phyloP scores from a whole-genome alignment of 2,888 invertebrate species.

The Apotomis betuletana region DNA sequence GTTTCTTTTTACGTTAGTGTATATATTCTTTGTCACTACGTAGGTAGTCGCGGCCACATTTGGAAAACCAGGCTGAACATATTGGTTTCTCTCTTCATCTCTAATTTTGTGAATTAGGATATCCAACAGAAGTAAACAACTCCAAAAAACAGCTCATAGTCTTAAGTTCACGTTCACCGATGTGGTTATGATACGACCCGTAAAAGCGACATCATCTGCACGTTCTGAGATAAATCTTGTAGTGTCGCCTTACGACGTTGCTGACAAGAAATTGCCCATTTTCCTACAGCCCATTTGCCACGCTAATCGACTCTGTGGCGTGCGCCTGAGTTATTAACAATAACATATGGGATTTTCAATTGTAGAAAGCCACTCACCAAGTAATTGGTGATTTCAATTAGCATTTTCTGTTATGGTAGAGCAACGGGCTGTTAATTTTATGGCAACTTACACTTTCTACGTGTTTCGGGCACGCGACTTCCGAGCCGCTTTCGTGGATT shows the following conservation, averaged over 20 bases:
- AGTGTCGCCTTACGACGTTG: background rate
- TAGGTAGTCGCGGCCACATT: too few relatives aligned
- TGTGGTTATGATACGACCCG: background rate
- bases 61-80: too few relatives aligned
- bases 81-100: too few relatives aligned
- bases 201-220: background rate
- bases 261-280: conserved; percentile 35
- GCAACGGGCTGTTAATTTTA: conserved; percentile 63
- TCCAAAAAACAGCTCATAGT: too few relatives aligned
- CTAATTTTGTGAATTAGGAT: too few relatives aligned
- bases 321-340: conserved; percentile 58
- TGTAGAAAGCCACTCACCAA: conserved; percentile 53
- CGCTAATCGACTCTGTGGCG: conserved; percentile 52
- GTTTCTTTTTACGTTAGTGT: too few relatives aligned
- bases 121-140: too few relatives aligned
- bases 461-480: conserved; percentile 65
- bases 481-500: conserved; percentile 62
- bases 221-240: background rate
- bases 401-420: conserved; percentile 65
- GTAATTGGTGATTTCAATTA: conserved; percentile 74
- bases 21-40: too few relatives aligned
- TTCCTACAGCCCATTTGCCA: conserved; percentile 44
- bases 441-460: conserved; percentile 76
- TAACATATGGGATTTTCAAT: conserved; percentile 55
- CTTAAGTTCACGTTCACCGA: too few relatives aligned